These are phyloP conservation scores for Takifugu bimaculatus DNA, from an alignment of 2,113 vertebrate genomes.

Conservation along the genomic window DNA sequence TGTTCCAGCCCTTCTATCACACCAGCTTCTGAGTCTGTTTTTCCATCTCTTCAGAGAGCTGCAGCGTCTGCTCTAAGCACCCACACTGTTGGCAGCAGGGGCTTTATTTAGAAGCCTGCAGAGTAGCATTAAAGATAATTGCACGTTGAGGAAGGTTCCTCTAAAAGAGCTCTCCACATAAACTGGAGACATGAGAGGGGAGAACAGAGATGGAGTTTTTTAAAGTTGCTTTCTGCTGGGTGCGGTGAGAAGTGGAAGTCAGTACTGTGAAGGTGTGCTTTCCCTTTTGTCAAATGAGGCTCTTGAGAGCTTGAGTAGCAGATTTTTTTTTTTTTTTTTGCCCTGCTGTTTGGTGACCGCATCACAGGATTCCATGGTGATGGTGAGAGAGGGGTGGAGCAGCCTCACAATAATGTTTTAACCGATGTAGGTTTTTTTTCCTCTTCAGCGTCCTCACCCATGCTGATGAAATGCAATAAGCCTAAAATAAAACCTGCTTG, in stretches of 20 bases:
- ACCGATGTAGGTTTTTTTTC: conserved; percentile 39
- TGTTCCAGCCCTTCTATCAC: conserved; percentile 47
- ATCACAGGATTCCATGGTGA: conserved; percentile 63
- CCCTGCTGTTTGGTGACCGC: conserved; percentile 63
- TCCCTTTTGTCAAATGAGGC: conserved; percentile 62
- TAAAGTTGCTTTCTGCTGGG: conserved; percentile 56
- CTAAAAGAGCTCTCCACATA: conserved; percentile 69
- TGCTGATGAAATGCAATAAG: conserved; percentile 32
- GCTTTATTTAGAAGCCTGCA: conserved; percentile 78
- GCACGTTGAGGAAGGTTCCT: conserved; percentile 72
- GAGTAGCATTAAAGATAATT: conserved; percentile 83
- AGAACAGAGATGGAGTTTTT: conserved; percentile 50
- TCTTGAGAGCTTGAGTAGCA: conserved; percentile 61
- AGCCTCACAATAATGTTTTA: conserved; percentile 51
- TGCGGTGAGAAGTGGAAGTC: conserved; percentile 67
- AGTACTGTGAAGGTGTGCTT: conserved; percentile 69
- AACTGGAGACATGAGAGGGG: conserved; percentile 59
- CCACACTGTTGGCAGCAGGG: conserved; percentile 68
- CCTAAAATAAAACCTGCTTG: conserved; percentile 24
- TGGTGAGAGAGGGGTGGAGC: conserved; percentile 61
- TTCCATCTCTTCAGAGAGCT: conserved; percentile 60
- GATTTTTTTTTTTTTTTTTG: conserved; percentile 49
- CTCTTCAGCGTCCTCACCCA: conserved; percentile 32
- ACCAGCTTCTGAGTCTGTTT: conserved; percentile 54
- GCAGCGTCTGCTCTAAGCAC: conserved; percentile 60